These are phyloP conservation scores for Elegia similella DNA, from an alignment of 2,888 invertebrate species.

Conservation along the genomic window DNA sequence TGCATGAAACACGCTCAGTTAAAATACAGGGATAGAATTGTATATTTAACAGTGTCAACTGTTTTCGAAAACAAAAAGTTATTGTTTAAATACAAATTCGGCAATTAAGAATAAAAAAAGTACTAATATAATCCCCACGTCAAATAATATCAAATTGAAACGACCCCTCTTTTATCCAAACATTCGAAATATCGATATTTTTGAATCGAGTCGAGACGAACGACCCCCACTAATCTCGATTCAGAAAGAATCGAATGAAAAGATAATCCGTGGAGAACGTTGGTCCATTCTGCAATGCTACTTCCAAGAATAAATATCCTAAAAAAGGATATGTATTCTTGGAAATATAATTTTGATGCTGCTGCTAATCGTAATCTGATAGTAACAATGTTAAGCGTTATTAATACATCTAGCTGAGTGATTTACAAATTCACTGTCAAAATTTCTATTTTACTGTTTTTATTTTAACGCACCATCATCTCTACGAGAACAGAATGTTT, in stretches of 20 bases:
- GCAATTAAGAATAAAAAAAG: background rate
- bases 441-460: too few species aligned
- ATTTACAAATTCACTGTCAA: too few species aligned
- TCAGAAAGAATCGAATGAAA: constrained; percentile 55
- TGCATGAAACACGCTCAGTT: too few species aligned
- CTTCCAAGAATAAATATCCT: constrained; percentile 25
- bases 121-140: background rate
- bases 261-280: constrained; percentile 19
- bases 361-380: too few species aligned
- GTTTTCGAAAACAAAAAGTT: too few species aligned
- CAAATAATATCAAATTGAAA: background rate
- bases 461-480: too few species aligned
- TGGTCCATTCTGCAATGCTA: constrained; percentile 2
- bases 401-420: too few species aligned
- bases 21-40: too few species aligned
- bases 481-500: too few species aligned
- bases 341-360: too few species aligned
- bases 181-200: constrained; percentile 6
- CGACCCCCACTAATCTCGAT: constrained; percentile 55
- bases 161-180: background rate
- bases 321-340: constrained; percentile 49
- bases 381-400: too few species aligned
- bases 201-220: constrained; percentile 40
- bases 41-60: too few species aligned
- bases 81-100: background rate